Percentiles rank a stretch among this genome's conserved stretches.
Evolutionary conservation across 23 tunicate species (phyloP).

Genomic region (Halocynthia roretzi): DNA sequence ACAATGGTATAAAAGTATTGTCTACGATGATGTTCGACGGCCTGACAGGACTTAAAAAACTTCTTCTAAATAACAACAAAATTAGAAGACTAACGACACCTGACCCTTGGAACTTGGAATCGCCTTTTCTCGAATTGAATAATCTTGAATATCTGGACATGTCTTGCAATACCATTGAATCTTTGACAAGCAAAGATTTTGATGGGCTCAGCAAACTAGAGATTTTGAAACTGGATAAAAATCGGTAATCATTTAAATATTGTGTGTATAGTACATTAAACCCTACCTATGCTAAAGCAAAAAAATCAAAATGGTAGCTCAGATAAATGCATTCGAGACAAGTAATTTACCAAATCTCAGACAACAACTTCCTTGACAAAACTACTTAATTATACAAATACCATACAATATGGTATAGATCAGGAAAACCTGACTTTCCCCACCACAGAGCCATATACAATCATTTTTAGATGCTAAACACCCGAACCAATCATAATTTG

Average conservation of each 20-base stretch:
- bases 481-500: too few species aligned
- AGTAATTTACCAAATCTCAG: too few species aligned
- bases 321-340: too few species aligned
- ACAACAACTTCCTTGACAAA: too few species aligned
- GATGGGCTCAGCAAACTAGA: neutral
- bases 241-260: neutral
- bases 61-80: conserved; percentile 6
- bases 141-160: conserved; percentile 19
- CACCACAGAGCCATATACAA: too few species aligned
- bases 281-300: too few species aligned
- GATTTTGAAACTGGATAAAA: conserved; percentile 7
- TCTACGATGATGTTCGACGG: conserved; percentile 1
- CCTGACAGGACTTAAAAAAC: neutral
- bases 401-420: too few species aligned
- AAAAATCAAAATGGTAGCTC: too few species aligned
- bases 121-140: conserved; percentile 4
- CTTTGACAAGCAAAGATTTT: conserved; percentile 9
- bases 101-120: neutral
- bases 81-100: neutral
- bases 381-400: too few species aligned
- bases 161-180: conserved; percentile 1
- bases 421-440: too few species aligned
- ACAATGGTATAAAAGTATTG: neutral
- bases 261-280: too few species aligned
- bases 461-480: too few species aligned